These are phyloP conservation scores for Xenopus petersii DNA, from an alignment of 2,797 vertebrate genomes.

Conservation along the genomic window DNA sequence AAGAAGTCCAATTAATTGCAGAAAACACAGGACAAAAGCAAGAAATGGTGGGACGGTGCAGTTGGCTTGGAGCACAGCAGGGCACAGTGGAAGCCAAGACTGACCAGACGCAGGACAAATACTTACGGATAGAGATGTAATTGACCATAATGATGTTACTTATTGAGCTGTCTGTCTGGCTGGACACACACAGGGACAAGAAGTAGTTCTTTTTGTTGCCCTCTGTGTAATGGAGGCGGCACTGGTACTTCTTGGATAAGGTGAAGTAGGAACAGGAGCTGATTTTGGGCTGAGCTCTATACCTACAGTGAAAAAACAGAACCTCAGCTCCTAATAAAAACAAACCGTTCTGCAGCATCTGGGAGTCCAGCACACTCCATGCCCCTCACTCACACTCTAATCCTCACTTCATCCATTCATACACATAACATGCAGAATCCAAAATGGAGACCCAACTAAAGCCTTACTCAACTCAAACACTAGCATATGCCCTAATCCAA, in stretches of 20 bases:
- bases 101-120: not conserved
- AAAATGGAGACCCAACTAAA: too few species aligned
- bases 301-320: not conserved
- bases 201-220: constrained; percentile 50
- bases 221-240: constrained; percentile 63
- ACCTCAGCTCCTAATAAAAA: not conserved
- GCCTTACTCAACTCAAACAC: too few species aligned
- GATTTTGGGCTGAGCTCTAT: not conserved
- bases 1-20: too few species aligned
- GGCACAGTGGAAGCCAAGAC: not conserved
- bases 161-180: constrained; percentile 52
- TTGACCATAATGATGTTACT: constrained; percentile 57
- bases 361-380: too few species aligned
- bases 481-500: too few species aligned
- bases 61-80: too few species aligned
- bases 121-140: constrained; percentile 68
- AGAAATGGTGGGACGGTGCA: too few species aligned
- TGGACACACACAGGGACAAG: constrained; percentile 71
- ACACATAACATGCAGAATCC: too few species aligned
- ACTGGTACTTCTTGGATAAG: constrained; percentile 61
- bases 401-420: too few species aligned
- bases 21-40: too few species aligned
- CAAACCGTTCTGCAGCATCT: too few species aligned
- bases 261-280: not conserved
- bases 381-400: too few species aligned